These are phyloP conservation scores for Eumeta japonica DNA, from an alignment of 1,140 invertebrate genomes.

Conservation along the genomic window DNA sequence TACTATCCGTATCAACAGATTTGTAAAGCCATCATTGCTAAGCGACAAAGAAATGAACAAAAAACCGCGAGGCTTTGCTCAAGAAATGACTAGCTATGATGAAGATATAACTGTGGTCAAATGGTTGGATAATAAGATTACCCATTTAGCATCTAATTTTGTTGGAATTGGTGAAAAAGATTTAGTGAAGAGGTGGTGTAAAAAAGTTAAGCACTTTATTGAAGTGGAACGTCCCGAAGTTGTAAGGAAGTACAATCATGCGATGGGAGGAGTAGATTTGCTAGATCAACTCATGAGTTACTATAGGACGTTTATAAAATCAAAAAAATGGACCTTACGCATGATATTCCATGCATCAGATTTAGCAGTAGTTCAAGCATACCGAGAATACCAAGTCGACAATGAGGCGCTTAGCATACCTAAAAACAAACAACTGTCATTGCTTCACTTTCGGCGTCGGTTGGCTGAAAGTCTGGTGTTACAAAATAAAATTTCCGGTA, in stretches of 20 bases:
- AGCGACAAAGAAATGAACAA: slow-evolving; percentile 33
- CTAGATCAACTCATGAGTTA: slow-evolving; percentile 29
- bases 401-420: slow-evolving; percentile 13
- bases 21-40: slow-evolving; percentile 26
- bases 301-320: too few relatives aligned
- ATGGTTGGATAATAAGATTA: slow-evolving; percentile 40
- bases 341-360: slow-evolving; percentile 27
- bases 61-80: slow-evolving; percentile 29
- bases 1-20: slow-evolving; percentile 32
- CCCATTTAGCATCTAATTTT: slow-evolving; percentile 42
- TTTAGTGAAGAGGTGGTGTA: slow-evolving; percentile 24
- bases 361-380: slow-evolving; percentile 19
- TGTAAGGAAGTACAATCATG: slow-evolving; percentile 29
- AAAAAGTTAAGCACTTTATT: slow-evolving; percentile 31
- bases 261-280: slow-evolving; percentile 40
- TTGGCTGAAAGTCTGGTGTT: slow-evolving; percentile 19
- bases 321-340: slow-evolving; percentile 19
- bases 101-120: slow-evolving; percentile 31
- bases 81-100: slow-evolving; percentile 31
- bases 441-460: slow-evolving; percentile 18
- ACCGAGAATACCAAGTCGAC: slow-evolving; percentile 19
- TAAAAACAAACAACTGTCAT: slow-evolving; percentile 18
- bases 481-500: slow-evolving; percentile 14
- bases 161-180: too few relatives aligned
- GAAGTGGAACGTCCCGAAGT: slow-evolving; percentile 28